Conservation (phyloP, 2,797 vertebrate genomes). For the Coendou prehensilis region DNA sequence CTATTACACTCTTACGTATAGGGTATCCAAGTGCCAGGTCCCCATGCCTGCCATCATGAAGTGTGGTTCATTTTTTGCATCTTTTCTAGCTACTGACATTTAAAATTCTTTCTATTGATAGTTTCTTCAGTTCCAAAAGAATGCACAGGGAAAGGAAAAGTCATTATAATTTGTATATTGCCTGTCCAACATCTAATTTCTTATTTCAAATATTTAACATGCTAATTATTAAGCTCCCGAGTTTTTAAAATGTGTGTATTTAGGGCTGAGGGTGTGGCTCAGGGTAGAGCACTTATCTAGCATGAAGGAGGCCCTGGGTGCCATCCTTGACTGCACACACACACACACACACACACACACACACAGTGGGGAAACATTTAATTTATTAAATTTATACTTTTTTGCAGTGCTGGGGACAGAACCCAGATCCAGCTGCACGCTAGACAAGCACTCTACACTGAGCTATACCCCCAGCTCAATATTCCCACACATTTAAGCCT, state of each 20-base stretch:
- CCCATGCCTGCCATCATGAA: not conserved
- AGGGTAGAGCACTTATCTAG: not conserved
- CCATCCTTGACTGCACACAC: not conserved
- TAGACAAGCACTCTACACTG: not conserved
- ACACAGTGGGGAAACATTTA: not conserved
- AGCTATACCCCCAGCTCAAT: not conserved
- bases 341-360: not conserved
- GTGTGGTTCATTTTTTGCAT: not conserved
- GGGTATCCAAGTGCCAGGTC: too few relatives aligned
- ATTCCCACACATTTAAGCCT: not conserved
- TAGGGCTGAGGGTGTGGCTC: not conserved
- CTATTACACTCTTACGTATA: too few relatives aligned
- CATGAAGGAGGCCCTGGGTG: not conserved
- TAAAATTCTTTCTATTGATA: not conserved
- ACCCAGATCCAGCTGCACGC: not conserved
- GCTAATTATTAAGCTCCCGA: not conserved
- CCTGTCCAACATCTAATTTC: not conserved
- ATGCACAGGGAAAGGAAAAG: not conserved
- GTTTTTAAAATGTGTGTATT: not conserved
- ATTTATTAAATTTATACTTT: not conserved
- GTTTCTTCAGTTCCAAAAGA: not conserved
- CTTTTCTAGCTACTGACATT: not conserved
- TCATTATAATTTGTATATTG: not conserved
- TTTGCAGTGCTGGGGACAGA: not conserved
- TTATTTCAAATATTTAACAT: slow-evolving; percentile 1